phyloP scores from a whole-genome alignment of 1,140 invertebrate genomes.

The Brachionus sp. region DNA sequence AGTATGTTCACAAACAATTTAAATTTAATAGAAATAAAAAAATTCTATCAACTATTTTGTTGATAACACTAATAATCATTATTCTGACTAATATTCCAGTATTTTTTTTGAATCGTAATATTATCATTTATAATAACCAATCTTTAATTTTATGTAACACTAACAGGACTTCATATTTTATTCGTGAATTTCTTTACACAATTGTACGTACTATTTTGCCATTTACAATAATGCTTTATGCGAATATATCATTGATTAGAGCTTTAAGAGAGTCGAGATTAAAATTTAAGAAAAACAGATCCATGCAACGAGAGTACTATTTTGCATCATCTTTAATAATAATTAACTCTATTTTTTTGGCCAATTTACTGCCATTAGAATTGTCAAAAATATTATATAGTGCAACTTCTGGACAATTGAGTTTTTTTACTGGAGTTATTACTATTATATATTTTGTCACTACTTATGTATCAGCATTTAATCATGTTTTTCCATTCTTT shows the following conservation, averaged over 20 bases:
- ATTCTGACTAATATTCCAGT: not conserved
- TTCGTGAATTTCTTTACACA: not conserved
- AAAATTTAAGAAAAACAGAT: not conserved
- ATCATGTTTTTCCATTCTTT: not conserved
- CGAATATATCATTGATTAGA: not conserved
- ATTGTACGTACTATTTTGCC: not conserved
- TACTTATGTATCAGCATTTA: conserved; percentile 2
- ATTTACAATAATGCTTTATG: not conserved
- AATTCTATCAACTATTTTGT: not conserved
- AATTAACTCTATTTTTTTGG: conserved; percentile 1
- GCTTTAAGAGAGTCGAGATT: not conserved
- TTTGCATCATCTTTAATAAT: not conserved
- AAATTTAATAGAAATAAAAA: conserved; percentile 10
- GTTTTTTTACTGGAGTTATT: not conserved
- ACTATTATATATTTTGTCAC: not conserved
- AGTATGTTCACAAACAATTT: not conserved
- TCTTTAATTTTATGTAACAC: not conserved
- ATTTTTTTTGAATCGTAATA: not conserved
- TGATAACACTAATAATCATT: not conserved
- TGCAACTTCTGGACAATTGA: not conserved
- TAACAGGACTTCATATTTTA: not conserved
- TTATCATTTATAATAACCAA: not conserved
- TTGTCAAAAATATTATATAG: not conserved
- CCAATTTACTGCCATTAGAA: not conserved
- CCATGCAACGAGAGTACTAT: not conserved